These are phyloP conservation scores for Apteryx mantelli DNA, from an alignment of 2,113 vertebrate species.

Conservation along the genomic window DNA sequence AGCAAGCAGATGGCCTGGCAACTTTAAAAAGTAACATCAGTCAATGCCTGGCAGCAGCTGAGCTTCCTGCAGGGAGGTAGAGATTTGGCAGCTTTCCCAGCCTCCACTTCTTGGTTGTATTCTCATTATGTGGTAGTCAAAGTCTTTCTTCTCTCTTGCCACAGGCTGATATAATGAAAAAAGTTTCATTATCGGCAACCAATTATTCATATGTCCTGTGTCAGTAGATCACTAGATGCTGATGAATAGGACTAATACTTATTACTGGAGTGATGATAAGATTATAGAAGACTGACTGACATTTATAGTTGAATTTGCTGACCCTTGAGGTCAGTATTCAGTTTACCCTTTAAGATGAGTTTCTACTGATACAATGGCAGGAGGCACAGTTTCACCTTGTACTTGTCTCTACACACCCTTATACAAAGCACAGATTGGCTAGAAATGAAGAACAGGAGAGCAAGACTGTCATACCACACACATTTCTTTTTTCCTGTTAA, in stretches of 20 bases:
- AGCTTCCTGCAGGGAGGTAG: neutral
- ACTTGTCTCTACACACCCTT: neutral
- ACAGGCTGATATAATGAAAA: neutral
- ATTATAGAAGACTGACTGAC: neutral
- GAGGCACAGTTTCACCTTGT: neutral
- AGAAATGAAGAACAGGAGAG: neutral
- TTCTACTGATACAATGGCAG: neutral
- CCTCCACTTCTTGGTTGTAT: neutral
- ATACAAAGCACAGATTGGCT: neutral
- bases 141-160: neutral
- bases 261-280: neutral
- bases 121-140: neutral
- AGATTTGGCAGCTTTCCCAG: neutral
- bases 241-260: neutral
- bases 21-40: neutral
- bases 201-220: neutral
- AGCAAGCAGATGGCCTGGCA: neutral
- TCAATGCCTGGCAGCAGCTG: neutral
- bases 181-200: neutral
- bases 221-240: neutral
- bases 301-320: neutral
- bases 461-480: fast-evolving
- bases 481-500: fast-evolving
- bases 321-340: neutral
- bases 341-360: neutral